These are phyloP conservation scores for Phenacoccus solenopsis DNA, from an alignment of 1,140 invertebrate genomes.

Conservation along the genomic window DNA sequence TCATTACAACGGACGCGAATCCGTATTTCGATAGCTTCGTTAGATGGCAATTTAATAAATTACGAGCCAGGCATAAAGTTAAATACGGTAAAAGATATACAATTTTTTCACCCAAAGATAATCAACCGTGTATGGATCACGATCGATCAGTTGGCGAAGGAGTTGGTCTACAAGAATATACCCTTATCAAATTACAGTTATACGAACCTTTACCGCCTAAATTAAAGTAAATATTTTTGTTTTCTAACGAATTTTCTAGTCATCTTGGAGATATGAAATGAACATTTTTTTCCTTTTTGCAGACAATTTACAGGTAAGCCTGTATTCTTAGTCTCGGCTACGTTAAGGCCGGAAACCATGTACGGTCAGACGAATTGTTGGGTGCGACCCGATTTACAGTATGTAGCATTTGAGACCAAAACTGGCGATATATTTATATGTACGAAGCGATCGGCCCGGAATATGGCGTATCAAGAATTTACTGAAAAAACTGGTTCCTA, in stretches of 20 bases:
- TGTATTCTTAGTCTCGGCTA: slow-evolving; percentile 90
- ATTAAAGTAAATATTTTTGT: slow-evolving; percentile 42
- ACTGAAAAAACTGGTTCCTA: slow-evolving; percentile 68
- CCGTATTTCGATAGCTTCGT: slow-evolving; percentile 98
- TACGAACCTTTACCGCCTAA: slow-evolving; percentile 57
- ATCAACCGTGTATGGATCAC: slow-evolving; percentile 99
- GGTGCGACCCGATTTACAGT: slow-evolving; percentile 88
- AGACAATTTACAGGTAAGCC: slow-evolving; percentile 42
- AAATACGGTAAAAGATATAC: slow-evolving; percentile 96
- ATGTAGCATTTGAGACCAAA: slow-evolving; percentile 66
- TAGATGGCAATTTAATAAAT: slow-evolving; percentile 84
- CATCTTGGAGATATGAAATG: background rate
- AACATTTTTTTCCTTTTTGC: slow-evolving; percentile 29
- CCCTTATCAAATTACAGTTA: slow-evolving; percentile 88
- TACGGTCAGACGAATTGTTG: slow-evolving; percentile 99
- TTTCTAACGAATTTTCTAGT: background rate
- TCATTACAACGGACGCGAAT: slow-evolving; percentile 97
- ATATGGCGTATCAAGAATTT: slow-evolving; percentile 94
- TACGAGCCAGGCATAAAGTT: slow-evolving; percentile 72
- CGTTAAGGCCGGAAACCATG: slow-evolving; percentile 96
- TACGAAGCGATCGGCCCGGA: slow-evolving; percentile 73
- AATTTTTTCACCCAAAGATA: slow-evolving; percentile 91
- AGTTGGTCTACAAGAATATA: slow-evolving; percentile 96
- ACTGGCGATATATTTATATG: slow-evolving; percentile 75
- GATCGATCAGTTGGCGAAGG: slow-evolving; percentile 92